phyloP scores from a whole-genome alignment of 37 sponge, comb jelly and placozoan species.

The Petrosia ficiformis region DNA sequence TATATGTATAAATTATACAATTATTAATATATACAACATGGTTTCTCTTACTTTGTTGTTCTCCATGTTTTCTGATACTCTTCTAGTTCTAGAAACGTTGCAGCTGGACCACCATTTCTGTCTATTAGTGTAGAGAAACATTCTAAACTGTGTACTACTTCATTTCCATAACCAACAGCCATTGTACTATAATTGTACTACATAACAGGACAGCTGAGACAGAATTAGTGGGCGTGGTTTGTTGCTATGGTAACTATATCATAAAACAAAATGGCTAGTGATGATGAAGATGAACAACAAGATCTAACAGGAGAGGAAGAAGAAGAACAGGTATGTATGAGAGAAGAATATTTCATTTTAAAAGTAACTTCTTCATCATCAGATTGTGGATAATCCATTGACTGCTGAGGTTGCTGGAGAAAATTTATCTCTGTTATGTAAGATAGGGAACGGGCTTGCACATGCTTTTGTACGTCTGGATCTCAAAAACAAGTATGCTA shows the following conservation, averaged over 20 bases:
- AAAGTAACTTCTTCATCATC: too few species aligned
- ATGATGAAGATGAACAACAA: slow-evolving; percentile 7
- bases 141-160: background rate
- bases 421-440: slow-evolving; percentile 72
- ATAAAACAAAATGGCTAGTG: slow-evolving; percentile 20
- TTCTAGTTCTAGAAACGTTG: background rate
- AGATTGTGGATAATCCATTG: slow-evolving; percentile 33
- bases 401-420: slow-evolving; percentile 56
- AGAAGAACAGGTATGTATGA: slow-evolving; percentile 1
- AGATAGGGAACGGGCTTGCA: slow-evolving; percentile 76
- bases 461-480: slow-evolving; percentile 84
- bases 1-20: background rate
- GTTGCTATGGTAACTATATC: slow-evolving; percentile 8
- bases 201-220: too few species aligned
- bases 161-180: too few species aligned
- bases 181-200: too few species aligned
- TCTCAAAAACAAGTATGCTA: slow-evolving; percentile 67
- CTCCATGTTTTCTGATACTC: background rate
- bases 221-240: slow-evolving; percentile 2
- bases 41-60: background rate
- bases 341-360: slow-evolving; percentile 5
- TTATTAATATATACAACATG: background rate
- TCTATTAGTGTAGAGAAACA: slow-evolving; percentile 64
- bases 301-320: slow-evolving; percentile 19
- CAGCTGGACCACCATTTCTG: background rate